A percentile compares a stretch with the other conserved stretches of the same genome.
These are phyloP conservation scores for Philypnodon macrostomus DNA, from an alignment of 2,797 vertebrate genomes.

Conservation along the genomic window DNA sequence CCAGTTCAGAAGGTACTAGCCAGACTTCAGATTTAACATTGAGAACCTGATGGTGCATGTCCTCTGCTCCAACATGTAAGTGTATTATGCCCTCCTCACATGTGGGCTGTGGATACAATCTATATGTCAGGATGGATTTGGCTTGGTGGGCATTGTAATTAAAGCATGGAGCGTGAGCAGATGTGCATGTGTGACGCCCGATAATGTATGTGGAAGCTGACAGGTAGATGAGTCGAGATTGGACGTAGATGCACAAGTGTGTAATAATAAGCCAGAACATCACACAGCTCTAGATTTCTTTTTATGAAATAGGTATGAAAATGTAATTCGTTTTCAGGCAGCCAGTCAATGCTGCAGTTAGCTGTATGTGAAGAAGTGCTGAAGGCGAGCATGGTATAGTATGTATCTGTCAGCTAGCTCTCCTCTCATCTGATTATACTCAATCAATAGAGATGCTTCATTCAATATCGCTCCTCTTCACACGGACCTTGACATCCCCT, in stretches of 20 bases:
- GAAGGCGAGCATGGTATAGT: conserved; percentile 19
- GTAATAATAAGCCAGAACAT: conserved; percentile 29
- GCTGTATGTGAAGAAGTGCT: conserved; percentile 42
- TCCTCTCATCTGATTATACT: conserved; percentile 40
- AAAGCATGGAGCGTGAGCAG: conserved; percentile 3
- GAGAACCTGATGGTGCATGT: conserved; percentile 10
- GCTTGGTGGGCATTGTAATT: neutral
- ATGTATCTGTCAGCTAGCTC: conserved; percentile 35
- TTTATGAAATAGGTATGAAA: conserved; percentile 28
- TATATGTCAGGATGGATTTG: conserved; percentile 22
- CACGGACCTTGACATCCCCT: conserved; percentile 29
- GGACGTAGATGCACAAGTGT: conserved; percentile 5
- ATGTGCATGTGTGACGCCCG: conserved; percentile 13
- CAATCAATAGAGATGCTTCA: conserved; percentile 38
- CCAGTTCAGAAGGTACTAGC: neutral
- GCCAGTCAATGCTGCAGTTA: conserved; percentile 19
- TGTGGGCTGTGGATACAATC: conserved; percentile 15
- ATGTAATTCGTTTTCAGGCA: conserved; percentile 31
- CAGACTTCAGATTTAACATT: conserved; percentile 4
- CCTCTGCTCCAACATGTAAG: conserved; percentile 8
- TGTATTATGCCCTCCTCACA: conserved; percentile 16
- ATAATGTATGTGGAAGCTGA: conserved; percentile 21
- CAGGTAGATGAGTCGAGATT: conserved; percentile 13
- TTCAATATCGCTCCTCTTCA: conserved; percentile 28
- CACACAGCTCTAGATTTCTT: conserved; percentile 16